Conservation (phyloP, 2,888 invertebrate species). For the Lasioglossum leucozonium region DNA sequence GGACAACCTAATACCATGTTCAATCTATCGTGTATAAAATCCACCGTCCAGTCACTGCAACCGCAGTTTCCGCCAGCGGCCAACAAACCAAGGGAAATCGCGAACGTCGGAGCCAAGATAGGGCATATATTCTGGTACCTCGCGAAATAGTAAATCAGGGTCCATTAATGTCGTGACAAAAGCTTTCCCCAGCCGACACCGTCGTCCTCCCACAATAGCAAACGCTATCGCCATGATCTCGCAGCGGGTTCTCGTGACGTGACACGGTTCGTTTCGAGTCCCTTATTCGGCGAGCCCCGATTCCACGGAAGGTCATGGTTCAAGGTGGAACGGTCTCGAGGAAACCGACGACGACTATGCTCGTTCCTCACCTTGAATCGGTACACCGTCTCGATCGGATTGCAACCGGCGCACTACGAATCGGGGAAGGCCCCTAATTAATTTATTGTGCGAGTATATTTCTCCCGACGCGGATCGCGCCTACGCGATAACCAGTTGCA, state of each 20-base stretch:
- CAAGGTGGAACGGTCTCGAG: constrained; percentile 49
- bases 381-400: constrained; percentile 50
- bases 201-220: background rate
- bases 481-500: background rate
- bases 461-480: background rate
- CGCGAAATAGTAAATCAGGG: constrained; percentile 1
- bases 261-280: constrained; percentile 7
- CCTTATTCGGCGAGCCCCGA: constrained; percentile 22
- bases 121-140: background rate
- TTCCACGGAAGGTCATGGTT: constrained; percentile 69
- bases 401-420: background rate
- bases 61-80: background rate
- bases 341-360: constrained; percentile 21
- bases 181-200: background rate
- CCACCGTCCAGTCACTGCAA: background rate
- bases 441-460: constrained; percentile 14
- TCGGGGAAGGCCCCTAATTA: constrained; percentile 5
- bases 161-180: background rate
- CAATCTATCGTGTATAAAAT: too few species aligned
- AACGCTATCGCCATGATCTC: constrained; percentile 17
- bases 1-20: too few species aligned
- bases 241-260: constrained; percentile 14
- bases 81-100: background rate
- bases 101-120: background rate
- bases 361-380: constrained; percentile 40